Conservation (phyloP, 2,888 invertebrate species). For the Euspilapteryx auroguttella region DNA sequence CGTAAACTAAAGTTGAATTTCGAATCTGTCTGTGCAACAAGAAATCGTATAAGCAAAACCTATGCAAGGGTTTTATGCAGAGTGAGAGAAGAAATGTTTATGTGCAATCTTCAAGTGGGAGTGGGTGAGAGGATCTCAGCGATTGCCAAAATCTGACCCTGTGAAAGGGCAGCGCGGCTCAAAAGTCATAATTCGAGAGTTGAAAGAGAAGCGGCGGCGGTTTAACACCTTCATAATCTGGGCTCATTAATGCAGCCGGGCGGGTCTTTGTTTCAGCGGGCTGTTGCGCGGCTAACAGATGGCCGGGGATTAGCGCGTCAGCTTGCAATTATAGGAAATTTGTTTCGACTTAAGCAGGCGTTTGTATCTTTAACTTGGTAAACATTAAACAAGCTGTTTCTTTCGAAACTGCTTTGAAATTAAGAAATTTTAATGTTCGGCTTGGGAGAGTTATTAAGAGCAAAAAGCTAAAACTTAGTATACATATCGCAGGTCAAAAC, state of each 20-base stretch:
- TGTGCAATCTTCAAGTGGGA: conserved; percentile 20
- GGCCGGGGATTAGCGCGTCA: conserved; percentile 45
- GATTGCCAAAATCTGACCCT: conserved; percentile 49
- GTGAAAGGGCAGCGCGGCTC: conserved; percentile 34
- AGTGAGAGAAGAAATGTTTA: conserved; percentile 36
- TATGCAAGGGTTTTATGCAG: conserved; percentile 30
- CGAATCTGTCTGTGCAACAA: conserved; percentile 1
- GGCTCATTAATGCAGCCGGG: conserved; percentile 52
- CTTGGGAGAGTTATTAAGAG: too few species aligned
- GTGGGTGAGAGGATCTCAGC: conserved; percentile 27
- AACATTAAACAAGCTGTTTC: not conserved
- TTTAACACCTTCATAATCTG: conserved; percentile 61
- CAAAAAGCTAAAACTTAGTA: too few species aligned
- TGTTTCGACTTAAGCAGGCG: too few species aligned
- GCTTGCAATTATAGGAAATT: not conserved
- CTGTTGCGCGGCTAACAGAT: conserved; percentile 52
- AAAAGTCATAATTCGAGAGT: conserved; percentile 55
- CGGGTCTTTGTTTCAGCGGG: conserved; percentile 55
- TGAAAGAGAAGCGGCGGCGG: conserved; percentile 46
- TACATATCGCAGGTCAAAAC: too few species aligned
- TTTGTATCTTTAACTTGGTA: not conserved
- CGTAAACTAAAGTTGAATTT: not conserved
- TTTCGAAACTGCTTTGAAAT: too few species aligned
- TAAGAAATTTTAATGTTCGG: too few species aligned
- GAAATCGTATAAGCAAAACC: conserved; percentile 11